Evolutionary conservation across 2,797 vertebrate species (phyloP).

Genomic region (Huso huso): DNA sequence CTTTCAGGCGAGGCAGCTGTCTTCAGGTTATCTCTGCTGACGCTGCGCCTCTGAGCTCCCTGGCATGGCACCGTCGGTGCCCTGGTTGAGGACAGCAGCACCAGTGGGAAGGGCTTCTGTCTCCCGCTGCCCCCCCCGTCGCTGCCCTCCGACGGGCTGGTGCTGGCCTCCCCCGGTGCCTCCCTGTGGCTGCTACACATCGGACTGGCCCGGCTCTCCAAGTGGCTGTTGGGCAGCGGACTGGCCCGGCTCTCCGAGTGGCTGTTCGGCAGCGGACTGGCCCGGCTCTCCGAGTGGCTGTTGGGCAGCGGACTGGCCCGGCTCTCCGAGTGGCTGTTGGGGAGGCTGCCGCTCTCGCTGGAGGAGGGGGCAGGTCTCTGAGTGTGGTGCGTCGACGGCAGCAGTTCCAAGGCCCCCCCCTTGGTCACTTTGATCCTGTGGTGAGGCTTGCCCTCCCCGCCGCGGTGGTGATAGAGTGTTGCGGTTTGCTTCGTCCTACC

Average conservation of each 20-base stretch:
- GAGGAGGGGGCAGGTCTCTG: constrained; percentile 52
- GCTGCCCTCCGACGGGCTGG: constrained; percentile 66
- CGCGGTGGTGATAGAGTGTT: constrained; percentile 65
- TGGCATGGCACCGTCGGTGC: constrained; percentile 46
- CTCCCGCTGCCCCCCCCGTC: constrained; percentile 56
- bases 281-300: too few species aligned
- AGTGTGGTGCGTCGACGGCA: constrained; percentile 50
- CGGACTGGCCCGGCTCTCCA: constrained; percentile 23
- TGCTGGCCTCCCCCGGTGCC: constrained; percentile 46
- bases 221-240: too few species aligned
- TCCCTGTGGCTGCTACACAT: constrained; percentile 56
- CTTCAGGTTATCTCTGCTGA: constrained; percentile 85
- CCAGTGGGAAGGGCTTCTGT: constrained; percentile 56
- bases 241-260: too few species aligned
- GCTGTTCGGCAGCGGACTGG: too few species aligned
- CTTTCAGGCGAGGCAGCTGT: constrained; percentile 55
- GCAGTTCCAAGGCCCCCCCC: constrained; percentile 59
- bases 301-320: too few species aligned
- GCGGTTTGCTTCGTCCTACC: constrained; percentile 65
- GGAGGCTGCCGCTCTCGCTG: constrained; percentile 88
- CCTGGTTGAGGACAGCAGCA: constrained; percentile 60
- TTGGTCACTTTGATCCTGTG: constrained; percentile 76
- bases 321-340: constrained; percentile 67
- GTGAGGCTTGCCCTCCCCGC: constrained; percentile 64
- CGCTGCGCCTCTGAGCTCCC: constrained; percentile 64